These are phyloP conservation scores for Notocelia uddmanniana DNA, from an alignment of 2,888 invertebrate species.

Conservation along the genomic window DNA sequence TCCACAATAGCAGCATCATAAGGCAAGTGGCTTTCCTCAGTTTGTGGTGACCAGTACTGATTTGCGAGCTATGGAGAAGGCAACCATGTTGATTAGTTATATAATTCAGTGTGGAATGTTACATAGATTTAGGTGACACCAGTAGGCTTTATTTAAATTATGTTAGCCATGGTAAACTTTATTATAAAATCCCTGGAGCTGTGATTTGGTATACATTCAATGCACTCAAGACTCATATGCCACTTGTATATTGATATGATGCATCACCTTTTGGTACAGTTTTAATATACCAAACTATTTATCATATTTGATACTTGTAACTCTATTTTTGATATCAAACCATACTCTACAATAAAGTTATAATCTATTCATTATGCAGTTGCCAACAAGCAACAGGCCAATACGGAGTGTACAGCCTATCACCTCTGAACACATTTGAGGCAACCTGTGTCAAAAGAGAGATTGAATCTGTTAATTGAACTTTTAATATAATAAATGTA, in stretches of 20 bases:
- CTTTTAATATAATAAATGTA: neutral
- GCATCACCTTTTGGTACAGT: neutral
- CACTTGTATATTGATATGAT: neutral
- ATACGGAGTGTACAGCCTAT: too few species aligned
- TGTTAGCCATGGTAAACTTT: conserved; percentile 38
- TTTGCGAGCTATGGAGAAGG: conserved; percentile 90
- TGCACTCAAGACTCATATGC: neutral
- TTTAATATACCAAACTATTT: neutral
- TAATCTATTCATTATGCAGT: neutral
- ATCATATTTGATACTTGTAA: too few species aligned
- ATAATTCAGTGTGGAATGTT: conserved; percentile 77
- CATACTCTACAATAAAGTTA: too few species aligned
- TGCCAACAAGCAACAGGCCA: neutral
- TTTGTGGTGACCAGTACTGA: conserved; percentile 97
- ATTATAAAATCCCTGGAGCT: conserved; percentile 23
- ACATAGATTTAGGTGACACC: conserved; percentile 77
- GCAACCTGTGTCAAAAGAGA: neutral
- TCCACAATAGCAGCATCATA: conserved; percentile 93
- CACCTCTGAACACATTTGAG: too few species aligned
- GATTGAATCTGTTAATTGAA: neutral
- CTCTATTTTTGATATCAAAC: too few species aligned
- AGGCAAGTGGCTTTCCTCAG: conserved; percentile 89
- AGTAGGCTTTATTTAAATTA: conserved; percentile 68
- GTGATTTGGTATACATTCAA: neutral
- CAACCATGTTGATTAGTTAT: conserved; percentile 74